These are phyloP conservation scores for Enteromius treurensis DNA, from an alignment of 2,797 vertebrate species.

Conservation along the genomic window DNA sequence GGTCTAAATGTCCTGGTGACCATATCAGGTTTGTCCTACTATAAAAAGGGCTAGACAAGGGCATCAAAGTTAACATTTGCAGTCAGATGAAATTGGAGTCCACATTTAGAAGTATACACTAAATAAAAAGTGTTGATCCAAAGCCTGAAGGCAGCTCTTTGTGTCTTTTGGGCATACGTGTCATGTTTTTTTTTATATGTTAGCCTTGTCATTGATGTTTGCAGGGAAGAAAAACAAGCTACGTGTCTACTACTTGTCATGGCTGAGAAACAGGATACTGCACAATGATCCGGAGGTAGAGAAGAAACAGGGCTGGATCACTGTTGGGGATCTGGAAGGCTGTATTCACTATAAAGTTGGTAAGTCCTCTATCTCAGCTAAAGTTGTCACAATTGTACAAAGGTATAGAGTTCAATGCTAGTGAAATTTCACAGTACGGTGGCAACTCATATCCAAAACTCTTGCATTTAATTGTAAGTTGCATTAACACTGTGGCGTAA, in stretches of 20 bases:
- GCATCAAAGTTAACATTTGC: background rate
- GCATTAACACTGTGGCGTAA: background rate
- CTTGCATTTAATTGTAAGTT: background rate
- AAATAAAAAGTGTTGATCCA: background rate
- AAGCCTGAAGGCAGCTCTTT: constrained; percentile 13
- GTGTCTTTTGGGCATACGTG: background rate
- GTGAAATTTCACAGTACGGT: background rate
- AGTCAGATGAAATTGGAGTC: background rate
- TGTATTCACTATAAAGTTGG: constrained; percentile 99
- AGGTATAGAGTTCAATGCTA: background rate
- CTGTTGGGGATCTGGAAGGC: constrained; percentile 94
- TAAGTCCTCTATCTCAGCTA: constrained; percentile 67
- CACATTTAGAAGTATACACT: background rate
- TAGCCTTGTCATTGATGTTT: constrained; percentile 10
- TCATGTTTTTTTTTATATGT: background rate
- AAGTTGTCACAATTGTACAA: background rate
- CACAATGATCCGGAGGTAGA: constrained; percentile 98
- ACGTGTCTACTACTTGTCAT: constrained; percentile 96
- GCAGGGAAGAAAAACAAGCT: constrained; percentile 97
- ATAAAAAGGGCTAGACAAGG: background rate
- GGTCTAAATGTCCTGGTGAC: constrained; percentile 97
- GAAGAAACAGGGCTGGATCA: constrained; percentile 99
- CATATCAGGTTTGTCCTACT: constrained; percentile 87
- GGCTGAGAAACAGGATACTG: constrained; percentile 96
- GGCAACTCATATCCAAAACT: background rate